Evolutionary conservation across 2,113 vertebrate species (phyloP).

Genomic region (Oryzias woworae): DNA sequence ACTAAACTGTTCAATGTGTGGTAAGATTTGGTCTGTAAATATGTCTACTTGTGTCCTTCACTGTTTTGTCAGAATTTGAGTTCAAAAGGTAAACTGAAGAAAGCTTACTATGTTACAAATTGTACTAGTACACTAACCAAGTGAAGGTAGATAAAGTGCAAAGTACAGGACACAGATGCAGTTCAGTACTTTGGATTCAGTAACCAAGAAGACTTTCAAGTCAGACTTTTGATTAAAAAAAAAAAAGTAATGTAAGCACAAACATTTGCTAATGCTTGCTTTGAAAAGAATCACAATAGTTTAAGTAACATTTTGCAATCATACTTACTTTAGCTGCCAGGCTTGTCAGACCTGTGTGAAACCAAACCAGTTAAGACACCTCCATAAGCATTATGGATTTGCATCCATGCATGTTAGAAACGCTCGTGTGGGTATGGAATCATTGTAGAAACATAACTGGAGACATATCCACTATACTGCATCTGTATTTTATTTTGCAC

Average conservation of each 20-base stretch:
- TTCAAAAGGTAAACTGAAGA: not conserved
- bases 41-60: not conserved
- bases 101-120: not conserved
- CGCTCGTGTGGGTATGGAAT: no score
- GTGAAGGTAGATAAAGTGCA: constrained; percentile 34
- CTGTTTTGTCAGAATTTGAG: not conserved
- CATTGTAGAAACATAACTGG: no score
- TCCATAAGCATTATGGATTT: constrained; percentile 55
- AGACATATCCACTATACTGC: no score
- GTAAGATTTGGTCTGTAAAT: no score
- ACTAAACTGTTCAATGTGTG: not conserved
- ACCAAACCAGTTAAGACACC: constrained; percentile 46
- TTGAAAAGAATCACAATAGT: no score
- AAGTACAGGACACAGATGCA: constrained; percentile 61
- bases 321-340: constrained; percentile 24
- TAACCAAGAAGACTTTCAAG: no score
- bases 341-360: constrained; percentile 43
- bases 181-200: constrained; percentile 45
- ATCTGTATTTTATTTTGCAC: no score
- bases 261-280: no score
- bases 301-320: constrained; percentile 6
- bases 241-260: no score
- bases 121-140: not conserved
- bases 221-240: no score
- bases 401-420: constrained; percentile 38